These are phyloP conservation scores for Enteromius viviparus DNA, from an alignment of 2,797 vertebrate species.

Conservation along the genomic window DNA sequence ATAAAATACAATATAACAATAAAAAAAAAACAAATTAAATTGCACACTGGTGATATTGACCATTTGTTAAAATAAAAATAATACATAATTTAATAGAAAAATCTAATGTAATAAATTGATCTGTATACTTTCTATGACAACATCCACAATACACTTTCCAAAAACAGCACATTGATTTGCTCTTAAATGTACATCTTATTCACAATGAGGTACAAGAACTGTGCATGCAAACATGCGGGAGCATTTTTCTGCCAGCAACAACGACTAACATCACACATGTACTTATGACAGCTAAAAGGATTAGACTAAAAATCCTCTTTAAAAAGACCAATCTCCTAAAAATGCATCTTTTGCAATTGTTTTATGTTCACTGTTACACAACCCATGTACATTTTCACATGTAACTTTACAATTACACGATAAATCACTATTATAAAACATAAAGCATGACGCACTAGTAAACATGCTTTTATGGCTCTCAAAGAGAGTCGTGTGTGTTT, in stretches of 20 bases:
- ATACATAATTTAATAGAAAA: not conserved
- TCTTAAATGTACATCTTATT: conserved; percentile 18
- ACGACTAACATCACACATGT: not conserved
- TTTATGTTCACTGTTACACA: not conserved
- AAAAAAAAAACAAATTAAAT: not conserved
- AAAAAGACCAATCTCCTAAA: conserved; percentile 3
- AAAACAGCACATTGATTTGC: conserved; percentile 46
- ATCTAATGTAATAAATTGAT: not conserved
- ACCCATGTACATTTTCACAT: conserved; percentile 28
- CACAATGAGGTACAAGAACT: conserved; percentile 11
- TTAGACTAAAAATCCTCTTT: conserved; percentile 16
- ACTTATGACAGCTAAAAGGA: conserved; percentile 12
- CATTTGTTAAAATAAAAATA: not conserved
- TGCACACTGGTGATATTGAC: not conserved
- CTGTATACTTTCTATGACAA: conserved; percentile 34
- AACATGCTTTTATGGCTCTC: conserved; percentile 51
- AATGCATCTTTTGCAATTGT: not conserved
- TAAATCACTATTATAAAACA: conserved; percentile 54
- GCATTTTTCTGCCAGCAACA: conserved; percentile 19
- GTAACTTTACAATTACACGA: conserved; percentile 52
- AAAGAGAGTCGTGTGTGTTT: conserved; percentile 21
- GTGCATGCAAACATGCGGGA: conserved; percentile 46
- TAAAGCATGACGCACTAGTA: conserved; percentile 18
- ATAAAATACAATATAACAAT: not conserved
- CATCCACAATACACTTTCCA: conserved; percentile 49